Evolutionary conservation across 2,888 invertebrate genomes (phyloP).

Genomic region (Mythimna ferrago): DNA sequence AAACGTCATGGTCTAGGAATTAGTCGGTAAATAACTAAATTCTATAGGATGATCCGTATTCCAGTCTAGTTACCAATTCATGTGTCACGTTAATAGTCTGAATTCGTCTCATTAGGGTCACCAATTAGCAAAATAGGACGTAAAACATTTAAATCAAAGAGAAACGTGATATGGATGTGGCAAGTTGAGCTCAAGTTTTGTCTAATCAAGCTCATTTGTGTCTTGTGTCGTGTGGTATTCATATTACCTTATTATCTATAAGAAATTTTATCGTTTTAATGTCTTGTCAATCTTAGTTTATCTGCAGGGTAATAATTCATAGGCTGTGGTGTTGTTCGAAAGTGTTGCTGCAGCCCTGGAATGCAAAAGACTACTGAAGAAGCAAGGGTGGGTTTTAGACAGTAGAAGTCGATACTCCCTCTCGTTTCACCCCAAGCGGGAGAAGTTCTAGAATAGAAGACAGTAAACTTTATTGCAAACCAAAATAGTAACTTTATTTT

Average conservation of each 20-base stretch:
- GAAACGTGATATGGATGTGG: slow-evolving; percentile 40
- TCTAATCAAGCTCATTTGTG: slow-evolving; percentile 43
- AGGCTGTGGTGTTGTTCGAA: no score
- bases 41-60: slow-evolving; percentile 6
- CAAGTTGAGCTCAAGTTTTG: slow-evolving; percentile 7
- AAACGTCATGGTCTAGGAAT: no score
- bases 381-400: no score
- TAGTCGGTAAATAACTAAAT: neutral
- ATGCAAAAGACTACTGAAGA: no score
- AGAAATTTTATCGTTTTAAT: neutral
- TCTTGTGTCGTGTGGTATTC: neutral
- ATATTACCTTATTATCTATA: neutral
- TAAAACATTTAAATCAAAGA: slow-evolving; percentile 43
- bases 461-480: no score
- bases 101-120: slow-evolving; percentile 57
- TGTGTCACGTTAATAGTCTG: slow-evolving; percentile 52
- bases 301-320: no score
- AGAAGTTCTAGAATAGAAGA: no score
- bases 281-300: neutral
- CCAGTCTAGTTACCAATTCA: slow-evolving; percentile 10
- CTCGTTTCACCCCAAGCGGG: no score
- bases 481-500: no score
- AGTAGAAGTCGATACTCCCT: no score
- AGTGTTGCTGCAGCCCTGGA: no score
- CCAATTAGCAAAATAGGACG: slow-evolving; percentile 69